Conservation (phyloP, 2,797 vertebrate species). For the Cirrhinus mrigala region DNA sequence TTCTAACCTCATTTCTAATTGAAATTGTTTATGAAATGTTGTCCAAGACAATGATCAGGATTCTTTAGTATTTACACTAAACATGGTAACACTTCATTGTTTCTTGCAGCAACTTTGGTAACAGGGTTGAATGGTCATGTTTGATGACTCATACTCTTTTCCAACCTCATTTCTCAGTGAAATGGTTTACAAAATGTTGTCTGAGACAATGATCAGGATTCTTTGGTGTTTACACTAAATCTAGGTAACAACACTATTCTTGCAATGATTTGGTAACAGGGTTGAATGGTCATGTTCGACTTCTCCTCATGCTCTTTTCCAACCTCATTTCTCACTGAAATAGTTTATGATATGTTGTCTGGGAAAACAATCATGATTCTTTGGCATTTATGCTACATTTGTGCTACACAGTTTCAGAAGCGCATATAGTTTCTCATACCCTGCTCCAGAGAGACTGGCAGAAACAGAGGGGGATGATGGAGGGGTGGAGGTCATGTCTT, state of each 20-base stretch:
- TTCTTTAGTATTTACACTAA: too few relatives aligned
- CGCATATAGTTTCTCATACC: constrained; percentile 57
- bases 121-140: neutral
- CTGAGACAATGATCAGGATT: too few relatives aligned
- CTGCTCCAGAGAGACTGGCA: constrained; percentile 68
- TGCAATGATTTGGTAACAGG: neutral
- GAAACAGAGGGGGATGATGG: constrained; percentile 73
- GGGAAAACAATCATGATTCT: neutral
- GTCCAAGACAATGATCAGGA: too few relatives aligned
- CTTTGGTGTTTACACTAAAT: too few relatives aligned
- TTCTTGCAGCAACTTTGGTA: too few relatives aligned
- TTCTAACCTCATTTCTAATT: too few relatives aligned
- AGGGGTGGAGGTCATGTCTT: constrained; percentile 70
- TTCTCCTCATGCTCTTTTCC: neutral
- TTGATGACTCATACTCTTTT: neutral
- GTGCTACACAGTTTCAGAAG: neutral
- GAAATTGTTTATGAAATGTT: too few relatives aligned
- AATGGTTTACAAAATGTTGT: too few relatives aligned
- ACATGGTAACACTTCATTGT: too few relatives aligned
- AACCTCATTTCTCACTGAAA: too few relatives aligned
- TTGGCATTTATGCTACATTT: neutral
- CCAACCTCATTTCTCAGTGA: too few relatives aligned
- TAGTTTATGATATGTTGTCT: neutral
- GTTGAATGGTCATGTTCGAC: neutral
- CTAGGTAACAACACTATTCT: too few relatives aligned